phyloP scores from a whole-genome alignment of 2,113 vertebrate genomes.

The Trematocara marginatum region DNA sequence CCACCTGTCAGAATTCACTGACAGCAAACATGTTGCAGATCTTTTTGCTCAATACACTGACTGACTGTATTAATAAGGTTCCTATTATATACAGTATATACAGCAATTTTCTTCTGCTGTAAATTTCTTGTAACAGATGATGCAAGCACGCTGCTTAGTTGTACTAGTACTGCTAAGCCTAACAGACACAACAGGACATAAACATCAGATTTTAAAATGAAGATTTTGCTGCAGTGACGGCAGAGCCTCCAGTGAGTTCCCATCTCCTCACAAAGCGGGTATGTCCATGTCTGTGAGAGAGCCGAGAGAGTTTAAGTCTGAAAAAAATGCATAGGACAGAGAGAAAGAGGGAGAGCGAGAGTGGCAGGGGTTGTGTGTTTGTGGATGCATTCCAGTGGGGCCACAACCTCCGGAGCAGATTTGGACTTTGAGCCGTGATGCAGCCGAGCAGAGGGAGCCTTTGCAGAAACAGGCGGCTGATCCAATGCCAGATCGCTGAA shows the following conservation, averaged over 20 bases:
- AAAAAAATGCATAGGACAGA: not conserved
- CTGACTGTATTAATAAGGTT: not conserved
- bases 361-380: constrained; percentile 4
- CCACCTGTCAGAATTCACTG: not conserved
- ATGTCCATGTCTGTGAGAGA: not conserved
- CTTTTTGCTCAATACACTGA: not conserved
- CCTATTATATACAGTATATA: not conserved
- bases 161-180: not conserved
- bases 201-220: not conserved
- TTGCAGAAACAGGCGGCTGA: not conserved
- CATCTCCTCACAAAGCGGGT: not conserved
- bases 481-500: constrained; percentile 22
- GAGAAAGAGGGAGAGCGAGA: not conserved
- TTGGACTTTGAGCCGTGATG: not conserved
- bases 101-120: not conserved
- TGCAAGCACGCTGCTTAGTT: not conserved
- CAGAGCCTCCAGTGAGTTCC: not conserved
- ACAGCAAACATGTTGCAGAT: not conserved
- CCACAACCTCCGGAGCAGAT: constrained; percentile 30
- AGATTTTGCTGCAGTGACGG: not conserved
- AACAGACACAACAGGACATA: not conserved
- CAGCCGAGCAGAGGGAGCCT: not conserved
- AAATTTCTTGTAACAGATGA: not conserved
- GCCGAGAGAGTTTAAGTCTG: not conserved
- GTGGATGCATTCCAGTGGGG: constrained; percentile 46